Conservation (phyloP, 2,888 invertebrate genomes). For the Microctonus aethiopoides region DNA sequence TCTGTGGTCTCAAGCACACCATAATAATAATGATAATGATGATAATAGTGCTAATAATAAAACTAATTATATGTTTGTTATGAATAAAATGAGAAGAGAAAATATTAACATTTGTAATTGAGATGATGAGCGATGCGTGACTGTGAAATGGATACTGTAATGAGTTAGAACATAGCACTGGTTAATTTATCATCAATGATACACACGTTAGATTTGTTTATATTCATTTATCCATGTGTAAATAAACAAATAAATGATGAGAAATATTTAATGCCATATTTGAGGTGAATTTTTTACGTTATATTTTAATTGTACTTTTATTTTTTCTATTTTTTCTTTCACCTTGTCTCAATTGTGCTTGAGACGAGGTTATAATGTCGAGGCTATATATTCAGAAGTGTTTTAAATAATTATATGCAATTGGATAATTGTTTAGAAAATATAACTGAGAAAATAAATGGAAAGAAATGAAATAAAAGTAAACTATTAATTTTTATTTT, state of each 20-base stretch:
- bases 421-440: not conserved
- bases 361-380: not conserved
- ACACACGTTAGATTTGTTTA: not conserved
- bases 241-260: not conserved
- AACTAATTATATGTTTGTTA: conserved; percentile 37
- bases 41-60: too few relatives aligned
- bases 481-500: too few relatives aligned
- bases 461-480: too few relatives aligned
- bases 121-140: conserved; percentile 43
- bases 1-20: not conserved
- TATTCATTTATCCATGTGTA: not conserved
- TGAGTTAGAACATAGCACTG: conserved; percentile 5
- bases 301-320: not conserved
- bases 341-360: not conserved
- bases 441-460: too few relatives aligned
- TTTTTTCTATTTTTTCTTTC: too few relatives aligned
- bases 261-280: not conserved
- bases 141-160: conserved; percentile 35
- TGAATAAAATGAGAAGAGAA: conserved; percentile 44
- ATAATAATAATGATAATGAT: conserved; percentile 24
- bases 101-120: conserved; percentile 33
- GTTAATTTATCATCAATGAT: not conserved
- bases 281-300: not conserved
- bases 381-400: not conserved
- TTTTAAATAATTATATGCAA: not conserved